Conservation (phyloP, 2,797 vertebrate species). For the Myioborus melanocephalus region DNA sequence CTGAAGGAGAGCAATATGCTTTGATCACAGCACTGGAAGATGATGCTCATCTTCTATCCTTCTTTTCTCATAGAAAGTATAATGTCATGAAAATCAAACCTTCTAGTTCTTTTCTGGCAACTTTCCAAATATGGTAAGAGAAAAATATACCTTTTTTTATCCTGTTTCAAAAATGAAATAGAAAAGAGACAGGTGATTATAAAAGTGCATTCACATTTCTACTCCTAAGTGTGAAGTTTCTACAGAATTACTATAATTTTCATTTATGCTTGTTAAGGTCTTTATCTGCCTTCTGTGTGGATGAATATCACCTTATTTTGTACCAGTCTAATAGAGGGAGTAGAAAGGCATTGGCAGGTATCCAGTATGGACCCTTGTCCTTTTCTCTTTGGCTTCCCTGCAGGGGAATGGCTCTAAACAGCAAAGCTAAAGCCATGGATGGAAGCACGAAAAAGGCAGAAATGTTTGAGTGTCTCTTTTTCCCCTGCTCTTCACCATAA, state of each 20-base stretch:
- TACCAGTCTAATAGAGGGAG: neutral
- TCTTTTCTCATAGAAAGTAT: neutral
- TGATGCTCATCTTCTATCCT: neutral
- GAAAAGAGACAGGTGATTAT: neutral
- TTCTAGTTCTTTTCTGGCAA: neutral
- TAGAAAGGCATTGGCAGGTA: neutral
- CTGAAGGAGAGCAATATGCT: neutral
- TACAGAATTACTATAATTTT: neutral
- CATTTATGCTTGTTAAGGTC: neutral
- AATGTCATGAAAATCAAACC: neutral
- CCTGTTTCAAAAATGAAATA: neutral
- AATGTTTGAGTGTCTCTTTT: neutral
- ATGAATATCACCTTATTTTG: neutral
- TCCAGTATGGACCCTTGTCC: neutral
- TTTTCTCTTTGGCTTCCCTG: neutral
- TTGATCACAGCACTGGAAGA: neutral
- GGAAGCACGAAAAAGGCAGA: neutral
- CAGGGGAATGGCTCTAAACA: neutral
- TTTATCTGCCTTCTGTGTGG: neutral
- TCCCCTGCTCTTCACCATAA: neutral
- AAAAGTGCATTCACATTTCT: neutral
- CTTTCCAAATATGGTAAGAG: neutral
- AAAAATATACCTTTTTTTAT: neutral
- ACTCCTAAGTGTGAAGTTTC: neutral
- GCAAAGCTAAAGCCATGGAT: neutral